Conservation (phyloP, 2,797 vertebrate species). For the Myotis myotis region DNA sequence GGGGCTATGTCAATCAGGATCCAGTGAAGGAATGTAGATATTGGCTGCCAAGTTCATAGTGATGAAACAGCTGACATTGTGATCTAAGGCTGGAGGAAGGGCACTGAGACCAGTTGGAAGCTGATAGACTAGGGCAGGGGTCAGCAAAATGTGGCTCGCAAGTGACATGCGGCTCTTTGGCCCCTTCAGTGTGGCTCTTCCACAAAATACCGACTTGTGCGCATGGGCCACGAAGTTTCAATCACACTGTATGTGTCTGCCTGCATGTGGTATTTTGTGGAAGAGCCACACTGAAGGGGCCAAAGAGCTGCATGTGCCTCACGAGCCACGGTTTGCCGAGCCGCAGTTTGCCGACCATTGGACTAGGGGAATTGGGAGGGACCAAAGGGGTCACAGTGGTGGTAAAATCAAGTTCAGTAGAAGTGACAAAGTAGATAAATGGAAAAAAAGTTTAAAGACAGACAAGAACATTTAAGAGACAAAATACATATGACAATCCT, state of each 20-base stretch:
- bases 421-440: not conserved
- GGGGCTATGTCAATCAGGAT: not conserved
- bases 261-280: too few species aligned
- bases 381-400: not conserved
- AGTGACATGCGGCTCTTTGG: too few species aligned
- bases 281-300: too few species aligned
- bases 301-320: too few species aligned
- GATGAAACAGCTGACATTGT: not conserved
- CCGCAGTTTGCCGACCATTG: too few species aligned
- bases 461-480: not conserved
- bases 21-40: not conserved
- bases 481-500: not conserved
- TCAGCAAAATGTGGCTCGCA: too few species aligned
- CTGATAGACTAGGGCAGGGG: not conserved
- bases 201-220: too few species aligned
- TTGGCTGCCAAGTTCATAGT: not conserved
- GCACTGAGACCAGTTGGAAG: rapidly evolving
- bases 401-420: not conserved
- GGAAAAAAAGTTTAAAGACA: not conserved
- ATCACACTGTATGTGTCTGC: too few species aligned
- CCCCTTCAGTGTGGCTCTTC: too few species aligned
- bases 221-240: too few species aligned
- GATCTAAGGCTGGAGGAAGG: not conserved
- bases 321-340: too few species aligned
- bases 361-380: not conserved